These are phyloP conservation scores for Octodon degus DNA, from an alignment of 2,113 vertebrate genomes.

Conservation along the genomic window DNA sequence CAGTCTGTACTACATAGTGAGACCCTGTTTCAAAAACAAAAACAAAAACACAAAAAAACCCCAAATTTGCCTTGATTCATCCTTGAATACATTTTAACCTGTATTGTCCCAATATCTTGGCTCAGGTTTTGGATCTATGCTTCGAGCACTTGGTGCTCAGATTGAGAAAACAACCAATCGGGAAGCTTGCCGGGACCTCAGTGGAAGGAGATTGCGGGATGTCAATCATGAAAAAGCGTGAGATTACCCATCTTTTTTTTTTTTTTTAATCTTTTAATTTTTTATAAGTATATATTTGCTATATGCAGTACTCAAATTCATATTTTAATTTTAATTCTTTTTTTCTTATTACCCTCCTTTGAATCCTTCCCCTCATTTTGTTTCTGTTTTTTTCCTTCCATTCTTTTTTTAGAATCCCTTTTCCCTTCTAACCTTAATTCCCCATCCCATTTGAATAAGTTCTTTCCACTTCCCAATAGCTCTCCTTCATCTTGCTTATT, in stretches of 20 bases:
- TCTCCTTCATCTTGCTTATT: not conserved
- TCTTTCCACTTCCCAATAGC: not conserved
- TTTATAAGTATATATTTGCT: not conserved
- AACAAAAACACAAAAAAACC: not conserved
- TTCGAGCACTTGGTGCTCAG: conserved; percentile 96
- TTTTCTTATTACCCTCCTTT: not conserved
- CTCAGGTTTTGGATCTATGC: conserved; percentile 98
- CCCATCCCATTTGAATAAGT: not conserved
- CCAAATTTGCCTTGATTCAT: not conserved
- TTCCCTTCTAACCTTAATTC: not conserved
- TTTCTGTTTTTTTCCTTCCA: not conserved
- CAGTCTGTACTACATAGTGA: not conserved
- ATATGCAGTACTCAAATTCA: not conserved
- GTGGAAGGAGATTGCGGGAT: conserved; percentile 95
- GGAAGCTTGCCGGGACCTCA: conserved; percentile 97
- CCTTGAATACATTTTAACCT: not conserved
- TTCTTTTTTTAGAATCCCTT: not conserved
- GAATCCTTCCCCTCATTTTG: not conserved
- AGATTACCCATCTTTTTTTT: conserved; percentile 65
- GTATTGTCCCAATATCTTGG: not conserved
- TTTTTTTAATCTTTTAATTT: not conserved
- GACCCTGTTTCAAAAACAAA: not conserved
- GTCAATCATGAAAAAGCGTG: conserved; percentile 99
- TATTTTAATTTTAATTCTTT: not conserved
- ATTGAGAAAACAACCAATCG: conserved; percentile 99